These are phyloP conservation scores for Argyresthia goedartella DNA, from an alignment of 2,888 invertebrate species.

Conservation along the genomic window DNA sequence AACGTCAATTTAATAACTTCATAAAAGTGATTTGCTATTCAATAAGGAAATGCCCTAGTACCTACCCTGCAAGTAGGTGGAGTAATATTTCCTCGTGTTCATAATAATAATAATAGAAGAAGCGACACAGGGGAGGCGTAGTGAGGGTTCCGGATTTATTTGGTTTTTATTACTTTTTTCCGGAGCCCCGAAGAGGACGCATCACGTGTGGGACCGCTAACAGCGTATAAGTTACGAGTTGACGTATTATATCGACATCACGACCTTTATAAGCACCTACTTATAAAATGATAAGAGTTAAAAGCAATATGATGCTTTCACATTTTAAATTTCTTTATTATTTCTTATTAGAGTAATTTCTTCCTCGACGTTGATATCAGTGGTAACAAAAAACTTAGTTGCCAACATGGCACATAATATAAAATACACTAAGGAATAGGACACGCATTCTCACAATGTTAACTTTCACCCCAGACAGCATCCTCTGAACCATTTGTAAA, in stretches of 20 bases:
- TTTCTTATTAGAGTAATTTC: too few relatives aligned
- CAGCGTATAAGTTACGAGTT: slow-evolving; percentile 39
- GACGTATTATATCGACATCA: slow-evolving; percentile 1
- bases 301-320: background rate
- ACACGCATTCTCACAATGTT: too few relatives aligned
- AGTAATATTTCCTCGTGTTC: slow-evolving; percentile 9
- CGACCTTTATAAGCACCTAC: slow-evolving; percentile 3
- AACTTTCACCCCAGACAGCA: too few relatives aligned
- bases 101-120: slow-evolving; percentile 46
- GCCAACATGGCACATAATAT: too few relatives aligned
- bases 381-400: too few relatives aligned
- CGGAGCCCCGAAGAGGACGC: slow-evolving; percentile 34
- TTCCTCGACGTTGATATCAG: too few relatives aligned
- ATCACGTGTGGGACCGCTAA: slow-evolving; percentile 24
- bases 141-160: slow-evolving; percentile 52
- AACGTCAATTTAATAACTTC: too few relatives aligned
- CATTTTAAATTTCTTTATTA: background rate
- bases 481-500: background rate
- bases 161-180: slow-evolving; percentile 67
- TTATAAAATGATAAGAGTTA: background rate
- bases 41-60: background rate
- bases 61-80: background rate
- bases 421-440: too few relatives aligned
- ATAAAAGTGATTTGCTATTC: background rate
- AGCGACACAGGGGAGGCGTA: slow-evolving; percentile 33